phyloP scores from a whole-genome alignment of 2,797 vertebrate species.

The Oreochromis grahami region DNA sequence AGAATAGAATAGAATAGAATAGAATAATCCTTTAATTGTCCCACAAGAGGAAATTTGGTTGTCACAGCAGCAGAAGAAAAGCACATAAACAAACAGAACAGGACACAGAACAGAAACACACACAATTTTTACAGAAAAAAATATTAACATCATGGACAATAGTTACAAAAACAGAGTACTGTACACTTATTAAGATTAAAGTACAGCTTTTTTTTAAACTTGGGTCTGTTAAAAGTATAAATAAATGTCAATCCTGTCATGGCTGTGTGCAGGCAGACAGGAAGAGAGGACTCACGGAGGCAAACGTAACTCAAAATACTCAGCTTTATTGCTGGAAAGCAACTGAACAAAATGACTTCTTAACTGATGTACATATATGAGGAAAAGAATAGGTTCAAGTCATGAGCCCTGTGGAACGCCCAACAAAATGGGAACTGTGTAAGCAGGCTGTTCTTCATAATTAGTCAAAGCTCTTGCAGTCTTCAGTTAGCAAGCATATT shows the following conservation, averaged over 20 bases:
- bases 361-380: not conserved
- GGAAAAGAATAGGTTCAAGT: not conserved
- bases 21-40: not conserved
- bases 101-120: not conserved
- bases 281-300: too few relatives aligned
- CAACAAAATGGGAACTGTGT: not conserved
- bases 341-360: not conserved
- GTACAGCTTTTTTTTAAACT: not conserved
- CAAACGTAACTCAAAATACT: too few relatives aligned
- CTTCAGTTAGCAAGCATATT: not conserved
- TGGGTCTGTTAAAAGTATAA: not conserved
- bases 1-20: rapidly evolving
- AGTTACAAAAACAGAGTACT: not conserved
- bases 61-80: not conserved
- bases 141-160: rapidly evolving
- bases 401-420: not conserved
- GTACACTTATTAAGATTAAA: not conserved
- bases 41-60: not conserved
- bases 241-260: not conserved
- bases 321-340: too few relatives aligned
- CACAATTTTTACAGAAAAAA: not conserved
- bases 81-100: not conserved
- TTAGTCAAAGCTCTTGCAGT: not conserved
- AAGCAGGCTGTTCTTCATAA: not conserved
- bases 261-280: too few relatives aligned